Conservation (phyloP, 2,113 vertebrate genomes). For the Calypte anna region DNA sequence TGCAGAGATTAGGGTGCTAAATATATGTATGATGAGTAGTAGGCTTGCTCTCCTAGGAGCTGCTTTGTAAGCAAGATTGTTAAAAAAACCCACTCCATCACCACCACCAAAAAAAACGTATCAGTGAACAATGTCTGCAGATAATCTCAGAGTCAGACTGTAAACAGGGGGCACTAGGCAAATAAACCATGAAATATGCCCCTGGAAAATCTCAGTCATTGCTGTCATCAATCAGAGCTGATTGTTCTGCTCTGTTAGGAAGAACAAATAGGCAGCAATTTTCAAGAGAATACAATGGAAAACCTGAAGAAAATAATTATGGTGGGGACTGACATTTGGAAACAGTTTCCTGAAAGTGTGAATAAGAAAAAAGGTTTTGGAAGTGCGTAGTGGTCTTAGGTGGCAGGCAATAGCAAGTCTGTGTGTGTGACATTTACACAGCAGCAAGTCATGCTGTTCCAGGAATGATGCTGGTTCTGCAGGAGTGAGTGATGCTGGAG, state of each 20-base stretch:
- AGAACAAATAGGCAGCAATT: not conserved
- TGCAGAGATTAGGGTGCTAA: slow-evolving; percentile 72
- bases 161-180: not conserved
- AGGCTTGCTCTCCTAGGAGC: slow-evolving; percentile 35
- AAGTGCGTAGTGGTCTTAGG: not conserved
- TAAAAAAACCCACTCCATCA: not conserved
- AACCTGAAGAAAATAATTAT: not conserved
- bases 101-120: not conserved
- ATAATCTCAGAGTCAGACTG: slow-evolving; percentile 42
- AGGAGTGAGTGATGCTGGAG: fast-evolving
- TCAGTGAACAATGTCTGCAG: slow-evolving; percentile 24
- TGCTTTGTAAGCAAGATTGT: slow-evolving; percentile 19
- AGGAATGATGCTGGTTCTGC: not conserved
- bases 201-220: not conserved
- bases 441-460: not conserved
- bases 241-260: not conserved
- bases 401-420: not conserved
- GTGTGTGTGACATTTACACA: not conserved
- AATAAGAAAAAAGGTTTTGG: not conserved
- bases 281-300: not conserved
- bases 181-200: not conserved
- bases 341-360: not conserved
- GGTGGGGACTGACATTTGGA: not conserved
- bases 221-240: not conserved
- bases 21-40: slow-evolving; percentile 63